Evolutionary conservation across 2,113 vertebrate species (phyloP).

Genomic region (Caretta caretta): DNA sequence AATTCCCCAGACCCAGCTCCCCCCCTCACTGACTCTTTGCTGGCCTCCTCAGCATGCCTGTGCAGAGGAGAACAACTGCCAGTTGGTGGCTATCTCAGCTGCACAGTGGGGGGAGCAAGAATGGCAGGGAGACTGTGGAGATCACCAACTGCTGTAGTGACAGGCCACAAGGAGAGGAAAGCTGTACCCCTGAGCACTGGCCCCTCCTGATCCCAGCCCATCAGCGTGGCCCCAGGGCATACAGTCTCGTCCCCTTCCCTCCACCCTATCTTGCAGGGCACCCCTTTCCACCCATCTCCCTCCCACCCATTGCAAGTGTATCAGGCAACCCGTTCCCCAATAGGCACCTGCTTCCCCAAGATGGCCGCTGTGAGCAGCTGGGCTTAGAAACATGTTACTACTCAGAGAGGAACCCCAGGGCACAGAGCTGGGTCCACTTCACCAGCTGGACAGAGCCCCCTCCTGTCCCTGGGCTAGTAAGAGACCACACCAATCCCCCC

Average conservation of each 20-base stretch:
- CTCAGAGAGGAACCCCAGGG: not conserved
- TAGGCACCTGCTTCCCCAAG: not conserved
- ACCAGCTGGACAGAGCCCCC: not conserved
- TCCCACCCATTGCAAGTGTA: not conserved
- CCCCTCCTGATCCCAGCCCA: not conserved
- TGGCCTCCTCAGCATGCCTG: not conserved
- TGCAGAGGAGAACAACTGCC: not conserved
- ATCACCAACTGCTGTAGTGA: no score
- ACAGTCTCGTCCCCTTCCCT: not conserved
- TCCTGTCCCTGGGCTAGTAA: not conserved
- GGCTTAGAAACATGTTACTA: not conserved
- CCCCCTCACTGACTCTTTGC: not conserved
- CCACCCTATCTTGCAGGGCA: not conserved
- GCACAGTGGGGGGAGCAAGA: not conserved
- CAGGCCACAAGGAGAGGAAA: no score
- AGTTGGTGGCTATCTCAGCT: not conserved
- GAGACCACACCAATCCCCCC: not conserved
- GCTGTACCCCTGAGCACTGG: no score
- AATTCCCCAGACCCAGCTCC: no score
- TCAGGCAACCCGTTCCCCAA: not conserved
- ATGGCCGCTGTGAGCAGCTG: not conserved
- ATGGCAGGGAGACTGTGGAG: not conserved
- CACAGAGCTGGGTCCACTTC: not conserved
- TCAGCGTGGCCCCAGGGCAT: not conserved
- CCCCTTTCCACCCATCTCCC: not conserved